phyloP scores from a whole-genome alignment of 2,797 vertebrate genomes.

The Anas georgica region DNA sequence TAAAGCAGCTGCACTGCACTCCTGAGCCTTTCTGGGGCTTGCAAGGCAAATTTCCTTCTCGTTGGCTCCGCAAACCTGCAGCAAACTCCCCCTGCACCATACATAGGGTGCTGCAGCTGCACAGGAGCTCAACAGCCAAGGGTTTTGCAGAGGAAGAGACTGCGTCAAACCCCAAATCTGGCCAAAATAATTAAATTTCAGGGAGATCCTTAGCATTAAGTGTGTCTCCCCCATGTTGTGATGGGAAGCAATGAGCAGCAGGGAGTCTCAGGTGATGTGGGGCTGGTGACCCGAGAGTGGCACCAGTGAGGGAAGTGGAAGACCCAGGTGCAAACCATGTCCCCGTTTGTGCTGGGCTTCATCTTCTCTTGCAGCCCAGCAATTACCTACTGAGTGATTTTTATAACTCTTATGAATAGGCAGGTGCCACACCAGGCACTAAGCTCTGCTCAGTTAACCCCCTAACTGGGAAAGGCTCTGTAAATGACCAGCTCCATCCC shows the following conservation, averaged over 20 bases:
- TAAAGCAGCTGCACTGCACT: not conserved
- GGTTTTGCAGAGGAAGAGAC: rapidly evolving
- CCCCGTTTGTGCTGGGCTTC: not conserved
- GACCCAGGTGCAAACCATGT: not conserved
- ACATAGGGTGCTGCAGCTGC: not conserved
- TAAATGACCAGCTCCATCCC: too few species aligned
- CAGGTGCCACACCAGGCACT: not conserved
- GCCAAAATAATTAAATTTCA: not conserved
- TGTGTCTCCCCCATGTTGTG: too few species aligned
- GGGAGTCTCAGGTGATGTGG: not conserved
- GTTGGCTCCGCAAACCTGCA: not conserved
- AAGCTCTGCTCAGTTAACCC: not conserved
- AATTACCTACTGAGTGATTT: not conserved
- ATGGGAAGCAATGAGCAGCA: not conserved
- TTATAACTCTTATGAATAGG: not conserved
- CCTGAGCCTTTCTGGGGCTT: not conserved
- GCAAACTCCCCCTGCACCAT: not conserved
- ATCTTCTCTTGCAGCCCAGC: not conserved
- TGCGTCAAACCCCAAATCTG: not conserved
- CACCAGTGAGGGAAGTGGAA: not conserved
- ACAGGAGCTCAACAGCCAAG: rapidly evolving
- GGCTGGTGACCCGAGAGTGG: not conserved
- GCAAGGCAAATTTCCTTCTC: not conserved
- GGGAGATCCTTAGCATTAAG: not conserved
- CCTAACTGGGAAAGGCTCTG: not conserved